Conservation (phyloP, 2,888 invertebrate species). For the Oscheius sp. region DNA sequence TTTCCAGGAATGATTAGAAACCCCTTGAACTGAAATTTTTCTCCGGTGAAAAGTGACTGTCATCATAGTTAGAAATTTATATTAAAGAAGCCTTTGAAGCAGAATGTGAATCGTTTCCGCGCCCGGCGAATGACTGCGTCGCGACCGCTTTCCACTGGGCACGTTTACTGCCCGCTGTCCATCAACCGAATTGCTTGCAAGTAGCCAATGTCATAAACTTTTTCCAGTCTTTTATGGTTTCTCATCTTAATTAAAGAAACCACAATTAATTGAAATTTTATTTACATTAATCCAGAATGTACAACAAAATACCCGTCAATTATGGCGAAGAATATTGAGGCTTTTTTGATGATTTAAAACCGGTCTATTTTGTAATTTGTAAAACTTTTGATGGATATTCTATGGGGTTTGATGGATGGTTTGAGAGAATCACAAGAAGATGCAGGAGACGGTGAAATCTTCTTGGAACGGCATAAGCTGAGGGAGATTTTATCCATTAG, state of each 20-base stretch:
- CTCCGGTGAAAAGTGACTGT: background rate
- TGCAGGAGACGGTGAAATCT: conserved; percentile 21
- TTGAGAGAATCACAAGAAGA: conserved; percentile 24
- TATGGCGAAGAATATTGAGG: background rate
- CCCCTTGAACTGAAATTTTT: background rate
- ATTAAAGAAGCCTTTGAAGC: background rate
- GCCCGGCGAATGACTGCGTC: conserved; percentile 16
- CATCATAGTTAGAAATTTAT: background rate
- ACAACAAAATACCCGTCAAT: conserved; percentile 28
- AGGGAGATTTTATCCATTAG: conserved; percentile 23
- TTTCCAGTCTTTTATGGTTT: background rate
- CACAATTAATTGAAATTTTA: background rate
- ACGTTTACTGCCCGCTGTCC: background rate
- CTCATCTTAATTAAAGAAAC: background rate
- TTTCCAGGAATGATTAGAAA: background rate
- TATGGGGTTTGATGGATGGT: conserved; percentile 27
- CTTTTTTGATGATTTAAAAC: background rate
- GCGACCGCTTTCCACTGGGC: conserved; percentile 1
- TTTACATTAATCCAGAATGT: conserved; percentile 31
- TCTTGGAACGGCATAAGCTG: conserved; percentile 18
- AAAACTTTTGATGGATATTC: conserved; percentile 39
- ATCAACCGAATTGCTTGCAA: background rate
- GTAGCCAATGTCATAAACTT: background rate
- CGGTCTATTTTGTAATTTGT: conserved; percentile 28
- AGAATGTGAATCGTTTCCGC: conserved; percentile 16